Conservation (phyloP, 1,140 invertebrate genomes). For the Pantala flavescens region DNA sequence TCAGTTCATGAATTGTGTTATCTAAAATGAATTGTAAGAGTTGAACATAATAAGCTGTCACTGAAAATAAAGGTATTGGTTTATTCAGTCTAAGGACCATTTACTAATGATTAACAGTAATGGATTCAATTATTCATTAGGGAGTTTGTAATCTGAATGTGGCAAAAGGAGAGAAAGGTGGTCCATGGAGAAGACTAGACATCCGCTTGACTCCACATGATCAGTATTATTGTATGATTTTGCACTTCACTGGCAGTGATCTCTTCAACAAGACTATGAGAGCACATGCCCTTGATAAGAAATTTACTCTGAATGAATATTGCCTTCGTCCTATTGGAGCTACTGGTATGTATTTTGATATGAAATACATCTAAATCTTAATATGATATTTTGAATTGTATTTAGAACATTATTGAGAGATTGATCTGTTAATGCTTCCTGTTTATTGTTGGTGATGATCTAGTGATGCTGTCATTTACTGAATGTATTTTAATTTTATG, state of each 20-base stretch:
- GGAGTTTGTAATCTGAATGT: conserved; percentile 53
- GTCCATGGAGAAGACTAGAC: conserved; percentile 44
- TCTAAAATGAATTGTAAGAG: no score
- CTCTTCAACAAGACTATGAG: conserved; percentile 72
- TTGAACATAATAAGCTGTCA: no score
- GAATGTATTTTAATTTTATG: no score
- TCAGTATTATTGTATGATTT: conserved; percentile 63
- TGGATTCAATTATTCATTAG: conserved; percentile 33
- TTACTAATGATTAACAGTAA: conserved; percentile 18
- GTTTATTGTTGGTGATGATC: no score
- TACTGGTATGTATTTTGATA: conserved; percentile 35
- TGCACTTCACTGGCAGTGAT: conserved; percentile 77
- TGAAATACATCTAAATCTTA: no score
- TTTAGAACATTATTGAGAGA: no score
- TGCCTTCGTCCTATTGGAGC: conserved; percentile 50
- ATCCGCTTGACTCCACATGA: conserved; percentile 57
- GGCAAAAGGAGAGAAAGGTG: conserved; percentile 23
- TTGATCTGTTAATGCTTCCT: no score
- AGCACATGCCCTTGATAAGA: conserved; percentile 54
- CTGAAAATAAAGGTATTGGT: no score
- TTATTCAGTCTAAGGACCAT: conserved; percentile 16
- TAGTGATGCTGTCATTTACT: no score
- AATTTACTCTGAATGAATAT: conserved; percentile 73
- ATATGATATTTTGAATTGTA: no score
- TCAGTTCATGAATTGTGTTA: no score